phyloP scores from a whole-genome alignment of 2,888 invertebrate genomes.

The Hedychridium roseum region DNA sequence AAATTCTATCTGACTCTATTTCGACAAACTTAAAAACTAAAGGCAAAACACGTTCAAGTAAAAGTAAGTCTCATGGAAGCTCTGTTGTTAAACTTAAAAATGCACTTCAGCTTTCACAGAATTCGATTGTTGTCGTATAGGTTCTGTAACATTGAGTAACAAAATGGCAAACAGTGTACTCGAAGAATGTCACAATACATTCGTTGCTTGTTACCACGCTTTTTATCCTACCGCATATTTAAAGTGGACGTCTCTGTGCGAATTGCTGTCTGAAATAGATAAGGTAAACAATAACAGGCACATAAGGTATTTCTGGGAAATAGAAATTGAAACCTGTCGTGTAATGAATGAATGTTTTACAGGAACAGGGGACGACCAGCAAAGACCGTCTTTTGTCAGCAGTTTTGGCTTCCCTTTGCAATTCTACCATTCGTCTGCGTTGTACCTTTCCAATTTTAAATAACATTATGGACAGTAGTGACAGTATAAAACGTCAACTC shows the following conservation, averaged over 20 bases:
- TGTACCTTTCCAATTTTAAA: conserved; percentile 78
- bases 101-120: conserved; percentile 10
- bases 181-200: conserved; percentile 89
- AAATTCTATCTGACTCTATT: conserved; percentile 80
- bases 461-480: conserved; percentile 63
- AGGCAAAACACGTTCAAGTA: conserved; percentile 48
- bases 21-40: conserved; percentile 60
- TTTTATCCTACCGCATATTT: conserved; percentile 94
- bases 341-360: too few species aligned
- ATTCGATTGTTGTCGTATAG: conserved; percentile 18
- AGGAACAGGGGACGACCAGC: conserved; percentile 63
- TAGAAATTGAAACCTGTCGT: too few species aligned
- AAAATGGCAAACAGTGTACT: conserved; percentile 78
- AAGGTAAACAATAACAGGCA: conserved; percentile 65
- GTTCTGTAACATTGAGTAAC: conserved; percentile 33
- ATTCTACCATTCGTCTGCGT: conserved; percentile 76
- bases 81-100: too few species aligned
- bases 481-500: conserved; percentile 66
- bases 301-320: not conserved
- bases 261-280: conserved; percentile 76
- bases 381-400: conserved; percentile 77
- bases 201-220: conserved; percentile 91
- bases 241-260: conserved; percentile 93
- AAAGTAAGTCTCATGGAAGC: conserved; percentile 32
- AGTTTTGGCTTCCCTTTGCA: conserved; percentile 85